Evolutionary conservation across 1,140 invertebrate species (phyloP), one percentile per base, ranked within the genome.

Genomic region (Araneus ventricosus): DNA sequence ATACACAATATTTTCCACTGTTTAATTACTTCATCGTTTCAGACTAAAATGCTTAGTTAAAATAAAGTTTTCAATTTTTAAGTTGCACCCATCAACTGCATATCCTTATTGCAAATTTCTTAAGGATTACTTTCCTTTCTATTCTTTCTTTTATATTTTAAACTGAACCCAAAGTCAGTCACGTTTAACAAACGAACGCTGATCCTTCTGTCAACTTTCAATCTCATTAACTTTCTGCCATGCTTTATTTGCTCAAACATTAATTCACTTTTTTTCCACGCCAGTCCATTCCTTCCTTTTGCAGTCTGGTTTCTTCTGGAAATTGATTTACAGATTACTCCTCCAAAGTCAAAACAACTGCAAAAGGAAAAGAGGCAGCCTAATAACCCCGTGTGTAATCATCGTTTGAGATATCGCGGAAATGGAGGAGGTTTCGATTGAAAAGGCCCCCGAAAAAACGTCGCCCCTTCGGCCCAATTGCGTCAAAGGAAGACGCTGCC

Each of bases 321-420:
- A 84, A 84, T 57, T 84, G 82, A 84, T 84, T 84, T 84, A 52
- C 39, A 17, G 39, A 45, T 52, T 84, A 27, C 27, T 34, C 24
- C 34, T 52, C n/a, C 7, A 30, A 70, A 88, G 41, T 70, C 17
- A 88, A 87, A 88, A 88, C 63, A 70, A n/a, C 45, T 10, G 87
- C 57, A 88, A 67, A 67, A 63, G 4, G 8, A 52, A 45, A 88
- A 63, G n/a, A 63, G 8, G 30, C 67, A 10, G 20, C 70, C 70
- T 79, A 90, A 75, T 90, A 90, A 80, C 88, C 70, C 20, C 82
- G 4, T 87, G 41, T 79, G 88, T 80, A 90, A 90, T 80, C 30
- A 59, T 30, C 59, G 39, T 30, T 22, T 20, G 34, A 63, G 88
- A 67, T 89, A 90, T 90, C 88, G n/a, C 70, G 70, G 52, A 90